Percentiles rank a stretch among this genome's conserved stretches.
Evolutionary conservation across 2,797 vertebrate genomes (phyloP).

Genomic region (Pelobates cultripes): DNA sequence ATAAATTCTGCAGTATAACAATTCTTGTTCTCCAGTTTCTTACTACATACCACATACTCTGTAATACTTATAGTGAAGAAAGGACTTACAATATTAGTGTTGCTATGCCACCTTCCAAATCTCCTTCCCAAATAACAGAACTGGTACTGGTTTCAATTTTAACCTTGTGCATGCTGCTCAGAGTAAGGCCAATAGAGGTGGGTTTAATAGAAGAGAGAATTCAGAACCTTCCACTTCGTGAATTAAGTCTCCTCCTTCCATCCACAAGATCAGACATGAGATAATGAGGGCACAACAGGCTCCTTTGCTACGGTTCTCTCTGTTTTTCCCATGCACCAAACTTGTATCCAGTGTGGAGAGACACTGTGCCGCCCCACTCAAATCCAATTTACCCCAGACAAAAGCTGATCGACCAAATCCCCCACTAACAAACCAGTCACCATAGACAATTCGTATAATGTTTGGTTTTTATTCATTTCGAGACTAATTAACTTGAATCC

Average conservation of each 20-base stretch:
- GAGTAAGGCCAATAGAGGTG: neutral
- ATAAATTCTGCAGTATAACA: too few species aligned
- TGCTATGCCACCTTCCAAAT: too few species aligned
- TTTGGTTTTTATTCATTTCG: conserved; percentile 85
- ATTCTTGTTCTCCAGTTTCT: too few species aligned
- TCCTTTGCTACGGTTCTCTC: conserved; percentile 61
- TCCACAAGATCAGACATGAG: conserved; percentile 85
- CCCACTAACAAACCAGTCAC: conserved; percentile 82
- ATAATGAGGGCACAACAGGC: conserved; percentile 82
- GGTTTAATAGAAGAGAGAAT: conserved; percentile 24
- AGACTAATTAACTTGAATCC: conserved; percentile 96
- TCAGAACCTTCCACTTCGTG: conserved; percentile 59
- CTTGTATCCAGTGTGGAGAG: conserved; percentile 87
- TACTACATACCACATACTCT: too few species aligned
- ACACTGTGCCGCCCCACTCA: conserved; percentile 87
- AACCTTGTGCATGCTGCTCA: conserved; percentile 1
- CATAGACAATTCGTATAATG: conserved; percentile 85
- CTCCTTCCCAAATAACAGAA: too few species aligned
- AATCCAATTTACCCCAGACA: conserved; percentile 90
- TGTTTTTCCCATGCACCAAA: conserved; percentile 85
- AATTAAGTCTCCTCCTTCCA: conserved; percentile 76
- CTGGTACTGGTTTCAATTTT: conserved; percentile 13
- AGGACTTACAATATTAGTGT: too few species aligned
- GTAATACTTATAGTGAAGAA: too few species aligned
- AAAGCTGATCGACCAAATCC: conserved; percentile 93